phyloP scores from a whole-genome alignment of 1,140 invertebrate species.

The Camponotus floridanus region DNA sequence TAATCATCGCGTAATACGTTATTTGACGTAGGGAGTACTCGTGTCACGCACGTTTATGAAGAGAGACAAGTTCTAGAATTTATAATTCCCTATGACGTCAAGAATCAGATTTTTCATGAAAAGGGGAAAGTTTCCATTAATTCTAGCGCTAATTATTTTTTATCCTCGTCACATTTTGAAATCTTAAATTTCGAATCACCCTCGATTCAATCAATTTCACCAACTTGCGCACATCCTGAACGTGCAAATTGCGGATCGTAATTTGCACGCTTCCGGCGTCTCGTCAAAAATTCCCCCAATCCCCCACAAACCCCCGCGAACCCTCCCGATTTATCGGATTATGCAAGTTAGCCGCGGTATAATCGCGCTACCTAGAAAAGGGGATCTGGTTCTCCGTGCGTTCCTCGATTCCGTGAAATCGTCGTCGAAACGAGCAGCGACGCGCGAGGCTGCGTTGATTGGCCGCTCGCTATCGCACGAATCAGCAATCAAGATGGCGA shows the following conservation, averaged over 20 bases:
- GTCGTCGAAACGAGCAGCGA: slow-evolving; percentile 34
- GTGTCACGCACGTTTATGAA: slow-evolving; percentile 24
- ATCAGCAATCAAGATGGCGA: slow-evolving; percentile 78
- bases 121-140: not conserved
- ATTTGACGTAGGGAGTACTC: slow-evolving; percentile 22
- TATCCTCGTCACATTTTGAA: not conserved
- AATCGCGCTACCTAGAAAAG: slow-evolving; percentile 70
- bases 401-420: slow-evolving; percentile 64
- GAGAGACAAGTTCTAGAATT: not conserved
- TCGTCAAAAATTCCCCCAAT: slow-evolving; percentile 36
- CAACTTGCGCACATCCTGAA: slow-evolving; percentile 35
- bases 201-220: slow-evolving; percentile 37
- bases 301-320: not conserved
- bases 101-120: no score
- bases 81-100: not conserved
- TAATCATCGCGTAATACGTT: slow-evolving; percentile 26
- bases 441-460: slow-evolving; percentile 66
- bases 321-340: slow-evolving; percentile 49
- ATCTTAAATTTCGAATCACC: slow-evolving; percentile 1
- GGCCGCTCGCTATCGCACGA: slow-evolving; percentile 74
- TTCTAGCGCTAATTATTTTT: not conserved
- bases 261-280: slow-evolving; percentile 39
- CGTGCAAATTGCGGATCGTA: not conserved
- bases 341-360: slow-evolving; percentile 54
- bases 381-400: slow-evolving; percentile 63